Evolutionary conservation across 2,797 vertebrate species (phyloP).

Genomic region (Rhinophrynus dorsalis): DNA sequence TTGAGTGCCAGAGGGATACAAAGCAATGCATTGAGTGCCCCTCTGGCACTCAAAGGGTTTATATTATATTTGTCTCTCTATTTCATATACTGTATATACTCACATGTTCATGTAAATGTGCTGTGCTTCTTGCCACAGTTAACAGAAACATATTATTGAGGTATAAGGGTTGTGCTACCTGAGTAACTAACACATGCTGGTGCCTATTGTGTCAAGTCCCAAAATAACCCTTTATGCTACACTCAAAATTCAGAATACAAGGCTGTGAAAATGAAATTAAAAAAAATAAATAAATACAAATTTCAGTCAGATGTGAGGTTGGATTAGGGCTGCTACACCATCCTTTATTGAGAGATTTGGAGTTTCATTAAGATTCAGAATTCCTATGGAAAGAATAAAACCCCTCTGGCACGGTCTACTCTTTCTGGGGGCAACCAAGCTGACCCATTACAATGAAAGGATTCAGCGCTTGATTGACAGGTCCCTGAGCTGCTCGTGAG

Average conservation of each 20-base stretch:
- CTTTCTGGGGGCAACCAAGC: slow-evolving; percentile 78
- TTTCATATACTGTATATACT: too few species aligned
- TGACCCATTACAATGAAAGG: slow-evolving; percentile 85
- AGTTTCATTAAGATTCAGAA: slow-evolving; percentile 82
- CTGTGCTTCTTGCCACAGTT: too few species aligned
- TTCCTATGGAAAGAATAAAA: slow-evolving; percentile 72
- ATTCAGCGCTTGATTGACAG: slow-evolving; percentile 77
- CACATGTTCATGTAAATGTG: too few species aligned
- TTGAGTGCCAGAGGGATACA: too few species aligned
- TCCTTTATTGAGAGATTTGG: slow-evolving; percentile 78
- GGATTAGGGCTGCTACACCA: slow-evolving; percentile 74
- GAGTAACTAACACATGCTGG: background rate
- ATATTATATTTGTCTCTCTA: too few species aligned
- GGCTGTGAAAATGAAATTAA: slow-evolving; percentile 54
- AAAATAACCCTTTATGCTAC: slow-evolving; percentile 58
- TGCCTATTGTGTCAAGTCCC: slow-evolving; percentile 54
- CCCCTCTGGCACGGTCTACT: slow-evolving; percentile 68
- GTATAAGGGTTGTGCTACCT: too few species aligned
- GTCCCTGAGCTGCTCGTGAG: slow-evolving; percentile 75
- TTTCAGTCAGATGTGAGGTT: slow-evolving; percentile 68
- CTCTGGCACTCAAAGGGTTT: too few species aligned
- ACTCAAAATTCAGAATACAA: slow-evolving; percentile 67
- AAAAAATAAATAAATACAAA: too few species aligned
- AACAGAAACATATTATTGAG: too few species aligned
- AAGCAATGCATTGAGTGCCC: too few species aligned